Evolutionary conservation across 2,797 vertebrate species (phyloP).

Genomic region (Diglossa cyanea): DNA sequence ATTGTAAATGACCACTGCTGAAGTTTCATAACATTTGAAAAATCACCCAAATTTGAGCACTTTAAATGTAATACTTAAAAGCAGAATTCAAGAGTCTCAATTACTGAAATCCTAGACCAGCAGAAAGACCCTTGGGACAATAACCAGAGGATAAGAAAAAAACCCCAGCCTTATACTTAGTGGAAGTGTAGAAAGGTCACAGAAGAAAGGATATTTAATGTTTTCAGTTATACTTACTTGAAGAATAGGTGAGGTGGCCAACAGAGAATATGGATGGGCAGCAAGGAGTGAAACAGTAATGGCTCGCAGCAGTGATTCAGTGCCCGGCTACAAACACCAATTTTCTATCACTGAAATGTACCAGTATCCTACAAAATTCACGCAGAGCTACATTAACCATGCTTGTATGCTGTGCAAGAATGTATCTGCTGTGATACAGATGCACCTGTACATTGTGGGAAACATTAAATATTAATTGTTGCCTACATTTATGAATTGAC

Average conservation of each 20-base stretch:
- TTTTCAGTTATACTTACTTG: neutral
- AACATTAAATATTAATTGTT: neutral
- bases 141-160: neutral
- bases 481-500: neutral
- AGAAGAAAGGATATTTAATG: neutral
- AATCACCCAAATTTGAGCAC: neutral
- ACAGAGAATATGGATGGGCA: neutral
- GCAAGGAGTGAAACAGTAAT: neutral
- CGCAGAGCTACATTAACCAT: neutral
- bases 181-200: neutral
- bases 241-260: neutral
- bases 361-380: neutral
- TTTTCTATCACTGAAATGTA: neutral
- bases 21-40: neutral
- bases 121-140: neutral
- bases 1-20: rapidly evolving
- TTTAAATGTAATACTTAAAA: neutral
- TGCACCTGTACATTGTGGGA: rapidly evolving
- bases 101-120: neutral
- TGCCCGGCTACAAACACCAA: neutral
- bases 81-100: neutral
- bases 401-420: neutral
- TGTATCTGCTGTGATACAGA: rapidly evolving
- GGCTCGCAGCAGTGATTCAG: neutral
- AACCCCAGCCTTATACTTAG: neutral